A percentile compares a stretch with the other conserved stretches of the same genome.
These are phyloP conservation scores for Siniperca obscura DNA, from an alignment of 2,797 vertebrate genomes.

Conservation along the genomic window DNA sequence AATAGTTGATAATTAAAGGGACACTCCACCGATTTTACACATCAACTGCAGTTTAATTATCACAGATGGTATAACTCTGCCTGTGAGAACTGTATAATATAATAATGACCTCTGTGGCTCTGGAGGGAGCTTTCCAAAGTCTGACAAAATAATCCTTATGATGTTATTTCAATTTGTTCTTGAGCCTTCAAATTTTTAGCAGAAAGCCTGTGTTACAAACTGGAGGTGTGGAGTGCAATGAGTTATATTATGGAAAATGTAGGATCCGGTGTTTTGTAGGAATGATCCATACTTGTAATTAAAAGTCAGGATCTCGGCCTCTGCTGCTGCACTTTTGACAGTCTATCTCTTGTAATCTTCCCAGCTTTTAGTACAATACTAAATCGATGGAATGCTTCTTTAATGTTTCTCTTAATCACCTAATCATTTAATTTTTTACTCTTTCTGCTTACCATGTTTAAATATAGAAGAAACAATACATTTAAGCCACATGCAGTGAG, in stretches of 20 bases:
- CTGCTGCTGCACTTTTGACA: neutral
- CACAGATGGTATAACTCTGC: neutral
- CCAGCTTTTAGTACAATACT: neutral
- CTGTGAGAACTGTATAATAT: neutral
- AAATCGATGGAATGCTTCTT: neutral
- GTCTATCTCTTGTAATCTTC: neutral
- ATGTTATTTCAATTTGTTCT: neutral
- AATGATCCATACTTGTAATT: neutral
- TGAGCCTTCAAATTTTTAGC: neutral
- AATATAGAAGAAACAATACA: neutral
- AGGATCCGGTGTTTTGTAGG: neutral
- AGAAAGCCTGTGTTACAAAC: neutral
- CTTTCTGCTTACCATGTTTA: neutral
- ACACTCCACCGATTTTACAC: neutral
- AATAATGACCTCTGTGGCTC: neutral
- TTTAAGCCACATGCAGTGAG: neutral
- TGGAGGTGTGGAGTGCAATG: neutral
- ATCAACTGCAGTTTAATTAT: neutral
- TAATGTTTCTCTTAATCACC: neutral
- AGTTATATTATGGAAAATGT: neutral
- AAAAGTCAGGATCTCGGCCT: neutral
- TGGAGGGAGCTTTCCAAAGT: neutral
- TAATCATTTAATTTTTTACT: neutral
- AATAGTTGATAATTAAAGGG: neutral
- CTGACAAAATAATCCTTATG: neutral